Conservation (phyloP, 2,888 invertebrate genomes). For the Drosophila flavopinicola region DNA sequence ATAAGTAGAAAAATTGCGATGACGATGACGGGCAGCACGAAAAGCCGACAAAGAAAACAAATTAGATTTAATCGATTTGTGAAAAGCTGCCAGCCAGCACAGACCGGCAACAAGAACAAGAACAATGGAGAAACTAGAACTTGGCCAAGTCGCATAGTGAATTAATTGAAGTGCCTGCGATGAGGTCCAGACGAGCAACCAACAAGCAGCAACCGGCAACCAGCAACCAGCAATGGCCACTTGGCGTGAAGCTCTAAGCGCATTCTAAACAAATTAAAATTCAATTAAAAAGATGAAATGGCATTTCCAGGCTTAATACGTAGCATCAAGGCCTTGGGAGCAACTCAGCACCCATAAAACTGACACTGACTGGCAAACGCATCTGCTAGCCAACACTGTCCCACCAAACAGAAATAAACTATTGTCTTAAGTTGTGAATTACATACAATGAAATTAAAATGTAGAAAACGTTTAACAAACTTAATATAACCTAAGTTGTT, state of each 20-base stretch:
- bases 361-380: slow-evolving; percentile 7
- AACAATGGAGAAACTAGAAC: slow-evolving; percentile 38
- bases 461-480: background rate
- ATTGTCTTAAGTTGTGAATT: no score
- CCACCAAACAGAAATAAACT: background rate
- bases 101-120: slow-evolving; percentile 18
- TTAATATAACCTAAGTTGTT: no score
- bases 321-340: slow-evolving; percentile 25
- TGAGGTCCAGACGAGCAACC: slow-evolving; percentile 28
- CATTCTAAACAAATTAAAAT: slow-evolving; percentile 83
- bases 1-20: slow-evolving; percentile 31
- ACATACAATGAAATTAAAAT: no score
- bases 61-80: slow-evolving; percentile 81
- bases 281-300: slow-evolving; percentile 84
- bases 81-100: slow-evolving; percentile 52
- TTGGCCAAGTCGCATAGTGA: slow-evolving; percentile 48
- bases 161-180: slow-evolving; percentile 54
- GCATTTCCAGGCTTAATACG: slow-evolving; percentile 72
- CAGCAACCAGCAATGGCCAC: slow-evolving; percentile 39
- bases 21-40: slow-evolving; percentile 48
- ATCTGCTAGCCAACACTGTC: slow-evolving; percentile 25
- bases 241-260: slow-evolving; percentile 67
- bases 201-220: slow-evolving; percentile 7
- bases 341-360: slow-evolving; percentile 12
- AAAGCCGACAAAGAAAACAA: slow-evolving; percentile 73